Evolutionary conservation across 2,113 vertebrate genomes (phyloP), one percentile per base, ranked within the genome.

Genomic region (Phylloscopus trochiloides): DNA sequence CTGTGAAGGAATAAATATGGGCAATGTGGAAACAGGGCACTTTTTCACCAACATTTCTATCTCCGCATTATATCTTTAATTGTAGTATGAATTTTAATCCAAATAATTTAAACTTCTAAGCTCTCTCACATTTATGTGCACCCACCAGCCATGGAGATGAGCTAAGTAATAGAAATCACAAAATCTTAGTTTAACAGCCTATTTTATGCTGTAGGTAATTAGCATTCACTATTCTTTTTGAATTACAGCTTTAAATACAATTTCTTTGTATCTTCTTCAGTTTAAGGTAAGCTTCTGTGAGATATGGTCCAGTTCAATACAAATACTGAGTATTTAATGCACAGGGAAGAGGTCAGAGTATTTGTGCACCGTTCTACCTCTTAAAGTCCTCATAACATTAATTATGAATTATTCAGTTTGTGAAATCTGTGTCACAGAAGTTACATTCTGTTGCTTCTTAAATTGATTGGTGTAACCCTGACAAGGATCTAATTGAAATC

Each of bases 401-500:
- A 91, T 71, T 71, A 78, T 10, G 6, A 91, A 67, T 65, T 89
- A 81, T 38, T 67, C 42, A 38, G 6, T 52, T 87, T 57, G 57
- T 85, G 83, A 91, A 87, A 87, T 74, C 65, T 55, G 17, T 66
- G 61, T 52, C 77, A 94, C 36, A 72, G 34, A n/a, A 92, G 54
- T 94, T 78, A 59, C n/a, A 65, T 16, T 47, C 54, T 88, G 40
- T 28, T 77, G 24, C 36, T 83, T 90, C 62, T 91, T 81, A 58
- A 58, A 66, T 38, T 59, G 74, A 63, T 55, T 63, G 71, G 24
- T 57, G 42, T 17, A 93, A 55, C 22, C 16, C 43, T 63, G 61
- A 94, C 54, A 93, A 94, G 14, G 45, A 87, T 61, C 47, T 74
- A 78, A 63, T 36, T 15, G 10, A 94, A 87, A 72, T 82, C 43